These are phyloP conservation scores for Eledone cirrhosa DNA, from an alignment of 2,888 invertebrate genomes.

Conservation along the genomic window DNA sequence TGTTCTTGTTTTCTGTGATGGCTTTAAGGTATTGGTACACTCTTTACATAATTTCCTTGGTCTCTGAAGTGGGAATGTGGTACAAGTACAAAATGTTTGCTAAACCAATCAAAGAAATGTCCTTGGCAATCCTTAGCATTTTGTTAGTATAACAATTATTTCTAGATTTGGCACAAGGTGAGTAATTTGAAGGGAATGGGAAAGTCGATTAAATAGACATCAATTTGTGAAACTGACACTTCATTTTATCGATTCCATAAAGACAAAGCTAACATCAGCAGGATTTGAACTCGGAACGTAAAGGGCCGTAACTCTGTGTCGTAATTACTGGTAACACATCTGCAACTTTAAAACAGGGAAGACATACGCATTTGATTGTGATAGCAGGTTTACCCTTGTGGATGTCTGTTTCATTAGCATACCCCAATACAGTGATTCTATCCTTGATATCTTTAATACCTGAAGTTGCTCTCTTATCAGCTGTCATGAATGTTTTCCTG, in stretches of 20 bases:
- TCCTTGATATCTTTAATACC: not conserved
- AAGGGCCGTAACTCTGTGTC: too few species aligned
- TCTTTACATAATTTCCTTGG: too few species aligned
- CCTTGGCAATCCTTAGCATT: not conserved
- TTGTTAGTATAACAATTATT: not conserved
- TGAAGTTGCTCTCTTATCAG: not conserved
- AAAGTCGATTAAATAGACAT: too few species aligned
- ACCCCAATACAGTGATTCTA: not conserved
- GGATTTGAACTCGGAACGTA: too few species aligned
- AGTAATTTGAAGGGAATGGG: too few species aligned
- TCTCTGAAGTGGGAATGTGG: not conserved
- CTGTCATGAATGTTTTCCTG: not conserved
- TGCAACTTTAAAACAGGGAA: not conserved
- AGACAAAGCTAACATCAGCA: too few species aligned
- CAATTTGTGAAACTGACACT: too few species aligned
- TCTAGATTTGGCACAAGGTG: too few species aligned
- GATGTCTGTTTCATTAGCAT: not conserved
- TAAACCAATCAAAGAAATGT: not conserved
- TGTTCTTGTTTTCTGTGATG: not conserved
- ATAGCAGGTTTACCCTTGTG: not conserved
- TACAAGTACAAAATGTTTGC: not conserved
- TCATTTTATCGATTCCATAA: too few species aligned
- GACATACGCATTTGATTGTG: not conserved
- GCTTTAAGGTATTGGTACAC: too few species aligned
- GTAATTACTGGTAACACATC: not conserved